Conservation (phyloP, 2,888 invertebrate genomes). For the Stenodera caucasica region DNA sequence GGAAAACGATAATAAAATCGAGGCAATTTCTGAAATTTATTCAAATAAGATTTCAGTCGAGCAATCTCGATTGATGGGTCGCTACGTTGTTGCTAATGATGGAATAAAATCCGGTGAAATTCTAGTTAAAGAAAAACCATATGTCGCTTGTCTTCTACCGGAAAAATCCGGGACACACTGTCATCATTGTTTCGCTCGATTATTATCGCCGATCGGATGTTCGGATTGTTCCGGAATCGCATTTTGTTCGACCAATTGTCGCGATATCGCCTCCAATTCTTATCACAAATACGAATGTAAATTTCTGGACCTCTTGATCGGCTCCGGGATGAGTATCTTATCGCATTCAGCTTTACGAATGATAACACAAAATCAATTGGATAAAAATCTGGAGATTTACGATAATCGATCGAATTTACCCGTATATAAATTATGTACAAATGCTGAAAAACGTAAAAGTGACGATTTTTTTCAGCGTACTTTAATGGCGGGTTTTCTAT, state of each 20-base stretch:
- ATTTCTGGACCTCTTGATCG: slow-evolving; percentile 72
- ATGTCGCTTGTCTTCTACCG: slow-evolving; percentile 72
- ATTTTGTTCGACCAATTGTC: slow-evolving; percentile 71
- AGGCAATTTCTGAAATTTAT: slow-evolving; percentile 20
- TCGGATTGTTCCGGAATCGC: slow-evolving; percentile 74
- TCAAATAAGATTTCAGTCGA: slow-evolving; percentile 64
- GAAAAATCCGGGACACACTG: slow-evolving; percentile 79
- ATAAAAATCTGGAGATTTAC: slow-evolving; percentile 57
- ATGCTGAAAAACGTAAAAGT: slow-evolving; percentile 63
- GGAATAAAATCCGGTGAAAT: slow-evolving; percentile 70
- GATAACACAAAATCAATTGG: slow-evolving; percentile 69
- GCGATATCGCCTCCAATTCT: slow-evolving; percentile 63
- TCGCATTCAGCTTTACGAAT: slow-evolving; percentile 75
- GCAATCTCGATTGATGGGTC: slow-evolving; percentile 66
- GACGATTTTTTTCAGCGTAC: slow-evolving; percentile 75
- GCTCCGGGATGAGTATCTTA: slow-evolving; percentile 77
- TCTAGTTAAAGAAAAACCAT: slow-evolving; percentile 71
- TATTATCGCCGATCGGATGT: slow-evolving; percentile 71
- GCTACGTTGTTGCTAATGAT: slow-evolving; percentile 68
- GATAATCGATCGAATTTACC: slow-evolving; percentile 56
- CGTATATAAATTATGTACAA: slow-evolving; percentile 69
- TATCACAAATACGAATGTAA: slow-evolving; percentile 79
- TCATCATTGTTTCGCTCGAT: slow-evolving; percentile 78
- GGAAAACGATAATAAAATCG: slow-evolving; percentile 9
- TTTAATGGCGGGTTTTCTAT: slow-evolving; percentile 75